Percentiles rank a stretch among this genome's conserved stretches.
Evolutionary conservation across 2,797 vertebrate species (phyloP).

Genomic region (Ctenochaetus hawaiiensis): DNA sequence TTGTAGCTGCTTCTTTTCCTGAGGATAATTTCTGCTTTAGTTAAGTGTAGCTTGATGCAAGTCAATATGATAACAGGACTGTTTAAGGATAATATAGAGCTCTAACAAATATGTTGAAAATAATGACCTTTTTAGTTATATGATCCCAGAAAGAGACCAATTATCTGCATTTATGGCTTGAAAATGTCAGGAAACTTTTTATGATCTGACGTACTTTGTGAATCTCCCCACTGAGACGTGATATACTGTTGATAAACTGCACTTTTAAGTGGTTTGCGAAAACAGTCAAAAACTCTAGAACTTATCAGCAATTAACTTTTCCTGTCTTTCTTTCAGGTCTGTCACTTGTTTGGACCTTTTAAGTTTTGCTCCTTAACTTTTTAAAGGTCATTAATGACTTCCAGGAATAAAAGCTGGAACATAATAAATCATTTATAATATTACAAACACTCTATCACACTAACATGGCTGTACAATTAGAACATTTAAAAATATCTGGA

Average conservation of each 20-base stretch:
- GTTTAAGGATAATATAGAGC: not conserved
- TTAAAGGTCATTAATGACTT: slow-evolving; percentile 45
- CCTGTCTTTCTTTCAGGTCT: slow-evolving; percentile 29
- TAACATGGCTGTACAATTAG: not conserved
- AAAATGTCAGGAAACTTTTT: not conserved
- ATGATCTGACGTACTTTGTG: slow-evolving; percentile 23
- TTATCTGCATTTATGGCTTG: slow-evolving; percentile 19
- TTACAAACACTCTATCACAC: not conserved
- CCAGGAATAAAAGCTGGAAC: slow-evolving; percentile 9
- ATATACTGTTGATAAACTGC: slow-evolving; percentile 32
- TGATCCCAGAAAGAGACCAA: not conserved
- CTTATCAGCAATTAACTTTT: slow-evolving; percentile 48
- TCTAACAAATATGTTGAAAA: slow-evolving; percentile 11
- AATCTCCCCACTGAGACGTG: slow-evolving; percentile 3
- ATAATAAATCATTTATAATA: slow-evolving; percentile 41
- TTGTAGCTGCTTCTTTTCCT: slow-evolving; percentile 12
- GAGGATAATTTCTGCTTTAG: slow-evolving; percentile 22
- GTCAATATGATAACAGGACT: slow-evolving; percentile 3
- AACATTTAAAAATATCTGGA: not conserved
- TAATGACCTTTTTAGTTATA: slow-evolving; percentile 33
- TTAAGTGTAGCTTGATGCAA: slow-evolving; percentile 6
- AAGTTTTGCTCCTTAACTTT: slow-evolving; percentile 11
- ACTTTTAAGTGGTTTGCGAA: slow-evolving; percentile 10
- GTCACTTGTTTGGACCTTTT: slow-evolving; percentile 29
- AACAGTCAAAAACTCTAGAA: not conserved